Base-by-base conservation (phyloP, 2,797 vertebrate genomes). In the Gadopsis marmoratus region DNA sequence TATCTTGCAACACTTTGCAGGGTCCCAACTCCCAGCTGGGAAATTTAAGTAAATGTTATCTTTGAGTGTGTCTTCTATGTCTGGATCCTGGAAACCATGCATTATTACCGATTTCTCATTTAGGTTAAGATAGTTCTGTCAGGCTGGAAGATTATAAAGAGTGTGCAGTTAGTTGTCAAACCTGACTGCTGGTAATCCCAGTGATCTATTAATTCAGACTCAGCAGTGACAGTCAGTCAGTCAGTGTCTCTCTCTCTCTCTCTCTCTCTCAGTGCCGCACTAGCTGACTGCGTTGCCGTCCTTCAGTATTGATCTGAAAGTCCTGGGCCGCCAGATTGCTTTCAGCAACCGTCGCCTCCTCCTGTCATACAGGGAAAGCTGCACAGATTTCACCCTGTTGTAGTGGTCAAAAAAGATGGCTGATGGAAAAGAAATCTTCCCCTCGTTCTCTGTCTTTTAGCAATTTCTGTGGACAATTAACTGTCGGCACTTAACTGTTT, bases 291-390 rank as follows among this genome's bases (percentile, higher is more conserved):
- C 9, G 19, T 65, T n/a, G 71, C 70, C 43, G 50, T 77, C 62
- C 81, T 75, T 67, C 63, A 19, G 55, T 76, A 91, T 92, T 26
- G 86, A 91, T 88, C 84, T 47, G 63, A 85, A 58, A 86, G 72
- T 89, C 78, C 82, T 37, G 88, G 41, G 23, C 74, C 11, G 71
- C 86, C 84, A 86, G 87, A 88, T 86, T 90, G 85, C 86, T 90
- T 89, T 87, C 87, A 81, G 81, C 84, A 79, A 65, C 80, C 79
- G 65, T 87, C 88, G 81, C 84, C 82, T 85, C 73, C 80, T 82
- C 16, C 82, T 86, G 89, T 87, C 91, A 85, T 77, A 51, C 80
- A 77, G 77, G 70, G 50, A 86, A 82, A 66, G 61, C 64, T 51
- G 81, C 70, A 59, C 76, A 69, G 69, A 70, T 74, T 68, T 74